phyloP scores from a whole-genome alignment of 2,888 invertebrate species.

The Cheilosia vulpina region DNA sequence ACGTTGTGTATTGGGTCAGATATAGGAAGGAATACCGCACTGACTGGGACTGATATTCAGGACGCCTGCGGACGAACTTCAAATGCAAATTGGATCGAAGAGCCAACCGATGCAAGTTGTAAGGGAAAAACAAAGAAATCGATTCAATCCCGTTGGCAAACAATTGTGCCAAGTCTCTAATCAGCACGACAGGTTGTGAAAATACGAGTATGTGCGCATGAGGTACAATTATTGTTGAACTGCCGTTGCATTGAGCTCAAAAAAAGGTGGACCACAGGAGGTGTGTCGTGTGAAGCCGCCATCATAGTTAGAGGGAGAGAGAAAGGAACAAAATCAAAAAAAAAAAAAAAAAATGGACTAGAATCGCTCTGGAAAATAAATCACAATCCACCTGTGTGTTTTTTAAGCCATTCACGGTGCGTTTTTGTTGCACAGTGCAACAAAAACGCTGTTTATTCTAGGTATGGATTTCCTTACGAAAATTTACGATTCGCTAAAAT shows the following conservation, averaged over 20 bases:
- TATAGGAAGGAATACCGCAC: neutral
- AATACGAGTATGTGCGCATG: conserved; percentile 27
- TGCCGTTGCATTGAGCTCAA: conserved; percentile 28
- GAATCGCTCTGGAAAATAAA: conserved; percentile 20
- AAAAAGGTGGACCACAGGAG: conserved; percentile 15
- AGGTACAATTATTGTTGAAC: conserved; percentile 11
- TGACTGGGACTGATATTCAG: conserved; percentile 1
- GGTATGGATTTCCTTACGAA: too few species aligned
- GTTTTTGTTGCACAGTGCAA: conserved; percentile 37
- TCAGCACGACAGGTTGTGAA: conserved; percentile 43
- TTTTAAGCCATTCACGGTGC: conserved; percentile 12
- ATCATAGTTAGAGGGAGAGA: neutral
- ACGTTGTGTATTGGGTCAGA: conserved; percentile 18
- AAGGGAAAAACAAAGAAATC: conserved; percentile 48
- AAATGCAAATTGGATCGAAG: conserved; percentile 48
- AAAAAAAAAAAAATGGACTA: conserved; percentile 17
- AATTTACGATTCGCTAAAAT: too few species aligned
- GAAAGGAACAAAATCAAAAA: neutral
- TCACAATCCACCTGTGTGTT: conserved; percentile 7
- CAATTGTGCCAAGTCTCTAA: conserved; percentile 51
- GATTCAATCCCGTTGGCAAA: conserved; percentile 45
- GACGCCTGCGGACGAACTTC: conserved; percentile 27
- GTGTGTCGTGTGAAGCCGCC: conserved; percentile 40
- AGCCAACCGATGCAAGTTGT: conserved; percentile 4
- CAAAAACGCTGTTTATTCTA: neutral